Evolutionary conservation across 2,888 invertebrate species (phyloP).

Genomic region (Chrysina gloriosa): DNA sequence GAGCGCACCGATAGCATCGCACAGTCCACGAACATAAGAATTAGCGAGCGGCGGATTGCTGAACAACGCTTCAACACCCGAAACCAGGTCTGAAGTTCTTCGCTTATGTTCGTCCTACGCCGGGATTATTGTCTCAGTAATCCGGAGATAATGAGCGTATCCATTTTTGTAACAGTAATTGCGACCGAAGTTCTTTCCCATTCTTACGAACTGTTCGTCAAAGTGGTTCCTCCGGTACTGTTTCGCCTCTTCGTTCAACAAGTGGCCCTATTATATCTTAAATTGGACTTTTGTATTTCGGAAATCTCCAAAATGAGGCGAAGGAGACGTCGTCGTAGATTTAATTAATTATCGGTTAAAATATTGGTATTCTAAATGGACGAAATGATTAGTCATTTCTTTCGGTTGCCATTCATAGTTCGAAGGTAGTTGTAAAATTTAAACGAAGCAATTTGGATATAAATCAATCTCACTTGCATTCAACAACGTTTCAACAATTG

Average conservation of each 20-base stretch:
- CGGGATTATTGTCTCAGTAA: slow-evolving; percentile 54
- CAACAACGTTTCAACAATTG: too few species aligned
- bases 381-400: not conserved
- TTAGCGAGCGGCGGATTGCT: slow-evolving; percentile 50
- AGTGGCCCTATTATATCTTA: slow-evolving; percentile 51
- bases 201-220: slow-evolving; percentile 53
- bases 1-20: slow-evolving; percentile 42
- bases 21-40: slow-evolving; percentile 42
- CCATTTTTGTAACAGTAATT: slow-evolving; percentile 53
- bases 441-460: not conserved
- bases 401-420: not conserved
- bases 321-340: not conserved
- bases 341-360: not conserved
- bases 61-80: slow-evolving; percentile 44
- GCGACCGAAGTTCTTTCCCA: slow-evolving; percentile 50
- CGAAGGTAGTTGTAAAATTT: not conserved
- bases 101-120: slow-evolving; percentile 40
- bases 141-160: slow-evolving; percentile 56
- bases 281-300: slow-evolving; percentile 42
- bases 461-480: too few species aligned
- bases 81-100: slow-evolving; percentile 17
- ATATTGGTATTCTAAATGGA: not conserved
- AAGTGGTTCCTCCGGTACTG: slow-evolving; percentile 41
- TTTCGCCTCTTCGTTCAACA: slow-evolving; percentile 49
- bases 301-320: slow-evolving; percentile 7